phyloP scores from a whole-genome alignment of 1,140 invertebrate species.

The Scylla paramamosain region DNA sequence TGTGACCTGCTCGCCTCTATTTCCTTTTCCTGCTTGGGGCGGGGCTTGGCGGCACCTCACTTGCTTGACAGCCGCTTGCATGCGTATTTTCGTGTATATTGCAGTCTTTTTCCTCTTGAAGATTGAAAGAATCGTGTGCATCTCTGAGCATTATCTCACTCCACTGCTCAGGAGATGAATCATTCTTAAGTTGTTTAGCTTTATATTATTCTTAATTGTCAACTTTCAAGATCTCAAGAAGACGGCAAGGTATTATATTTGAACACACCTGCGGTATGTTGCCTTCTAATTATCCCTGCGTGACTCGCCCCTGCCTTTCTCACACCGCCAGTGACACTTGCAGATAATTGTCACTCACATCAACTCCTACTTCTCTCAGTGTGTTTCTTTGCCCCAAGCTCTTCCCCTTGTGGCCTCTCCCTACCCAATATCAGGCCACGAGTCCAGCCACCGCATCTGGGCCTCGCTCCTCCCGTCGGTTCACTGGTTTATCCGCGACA shows the following conservation, averaged over 20 bases:
- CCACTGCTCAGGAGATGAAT: background rate
- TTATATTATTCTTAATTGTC: background rate
- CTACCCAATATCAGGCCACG: background rate
- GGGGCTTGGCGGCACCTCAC: constrained; percentile 1
- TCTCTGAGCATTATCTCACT: background rate
- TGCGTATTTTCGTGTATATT: background rate
- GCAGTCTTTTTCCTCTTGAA: background rate
- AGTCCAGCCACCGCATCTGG: background rate
- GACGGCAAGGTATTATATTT: background rate
- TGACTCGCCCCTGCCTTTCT: background rate
- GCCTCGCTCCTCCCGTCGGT: background rate
- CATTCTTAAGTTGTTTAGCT: background rate
- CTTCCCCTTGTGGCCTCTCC: background rate
- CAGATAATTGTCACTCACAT: background rate
- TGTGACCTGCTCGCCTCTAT: constrained; percentile 32
- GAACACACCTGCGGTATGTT: background rate
- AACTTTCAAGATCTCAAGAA: background rate
- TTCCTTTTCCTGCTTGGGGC: constrained; percentile 33
- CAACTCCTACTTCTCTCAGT: background rate
- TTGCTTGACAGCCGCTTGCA: background rate
- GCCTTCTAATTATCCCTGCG: background rate
- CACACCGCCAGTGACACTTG: background rate
- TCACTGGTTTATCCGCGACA: constrained; percentile 17
- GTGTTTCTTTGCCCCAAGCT: background rate
- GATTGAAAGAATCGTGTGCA: background rate